Percentiles rank a stretch among this genome's conserved stretches.
Evolutionary conservation across 2,797 vertebrate genomes (phyloP).

Genomic region (Champsocephalus gunnari): DNA sequence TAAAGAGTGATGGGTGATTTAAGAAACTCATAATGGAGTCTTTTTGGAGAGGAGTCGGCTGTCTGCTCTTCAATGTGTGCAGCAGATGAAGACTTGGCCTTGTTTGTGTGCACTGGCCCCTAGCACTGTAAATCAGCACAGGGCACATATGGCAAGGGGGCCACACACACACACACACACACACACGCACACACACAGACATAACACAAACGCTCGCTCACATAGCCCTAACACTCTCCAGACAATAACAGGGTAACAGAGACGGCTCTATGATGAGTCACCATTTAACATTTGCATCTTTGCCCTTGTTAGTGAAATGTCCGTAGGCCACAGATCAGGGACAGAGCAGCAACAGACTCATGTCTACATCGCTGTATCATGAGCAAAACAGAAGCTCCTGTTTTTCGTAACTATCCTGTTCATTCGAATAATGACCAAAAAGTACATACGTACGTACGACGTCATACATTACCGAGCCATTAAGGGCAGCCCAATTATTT

Average conservation of each 20-base stretch:
- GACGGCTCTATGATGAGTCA: constrained; percentile 52
- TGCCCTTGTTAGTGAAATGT: constrained; percentile 38
- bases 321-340: not conserved
- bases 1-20: constrained; percentile 36
- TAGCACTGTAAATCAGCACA: constrained; percentile 78
- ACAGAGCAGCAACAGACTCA: not conserved
- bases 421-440: not conserved
- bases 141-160: constrained; percentile 73
- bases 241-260: constrained; percentile 51
- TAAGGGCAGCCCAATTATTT: too few species aligned
- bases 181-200: constrained; percentile 47
- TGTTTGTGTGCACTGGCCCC: constrained; percentile 78
- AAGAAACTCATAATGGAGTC: constrained; percentile 33
- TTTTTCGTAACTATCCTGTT: not conserved
- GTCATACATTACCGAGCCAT: too few species aligned
- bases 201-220: constrained; percentile 59
- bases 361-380: not conserved
- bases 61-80: constrained; percentile 69
- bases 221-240: constrained; percentile 55
- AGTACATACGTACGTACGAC: not conserved
- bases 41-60: constrained; percentile 43
- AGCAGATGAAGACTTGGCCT: constrained; percentile 77
- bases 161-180: constrained; percentile 37
- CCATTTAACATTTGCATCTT: constrained; percentile 34
- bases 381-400: not conserved